Conservation (phyloP, 2,113 vertebrate species). For the Tragulus kanchil region DNA sequence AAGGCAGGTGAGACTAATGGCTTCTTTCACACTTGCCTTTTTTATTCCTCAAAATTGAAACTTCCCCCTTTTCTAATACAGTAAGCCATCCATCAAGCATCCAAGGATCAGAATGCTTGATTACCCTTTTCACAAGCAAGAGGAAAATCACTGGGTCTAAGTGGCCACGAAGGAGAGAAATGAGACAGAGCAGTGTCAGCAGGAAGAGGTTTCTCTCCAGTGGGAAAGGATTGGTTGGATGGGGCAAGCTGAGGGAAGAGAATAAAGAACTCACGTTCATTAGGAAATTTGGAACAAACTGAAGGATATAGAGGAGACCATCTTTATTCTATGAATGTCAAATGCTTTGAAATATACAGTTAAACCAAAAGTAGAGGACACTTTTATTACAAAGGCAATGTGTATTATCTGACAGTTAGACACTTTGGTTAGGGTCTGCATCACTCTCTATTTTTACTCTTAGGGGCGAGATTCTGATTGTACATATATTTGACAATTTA, state of each 20-base stretch:
- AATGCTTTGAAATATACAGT: conserved; percentile 6
- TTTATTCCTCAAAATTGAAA: conserved; percentile 44
- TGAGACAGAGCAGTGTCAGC: neutral
- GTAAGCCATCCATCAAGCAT: neutral
- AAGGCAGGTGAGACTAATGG: conserved; percentile 26
- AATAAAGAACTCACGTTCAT: neutral
- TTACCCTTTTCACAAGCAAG: neutral
- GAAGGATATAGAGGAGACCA: neutral
- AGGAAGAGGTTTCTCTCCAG: neutral
- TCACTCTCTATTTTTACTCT: neutral
- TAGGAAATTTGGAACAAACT: conserved; percentile 12
- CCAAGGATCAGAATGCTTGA: conserved; percentile 4
- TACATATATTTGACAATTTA: neutral
- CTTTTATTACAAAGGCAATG: neutral
- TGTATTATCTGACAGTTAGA: neutral
- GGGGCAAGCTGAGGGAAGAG: neutral
- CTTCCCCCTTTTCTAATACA: neutral
- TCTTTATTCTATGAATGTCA: neutral
- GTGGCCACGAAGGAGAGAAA: neutral
- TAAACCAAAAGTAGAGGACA: neutral
- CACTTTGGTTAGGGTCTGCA: neutral
- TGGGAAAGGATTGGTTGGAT: neutral
- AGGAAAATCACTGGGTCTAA: neutral
- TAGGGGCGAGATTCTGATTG: neutral
- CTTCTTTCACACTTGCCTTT: neutral